Evolutionary conservation across 2,797 vertebrate species (phyloP).

Genomic region (Linurgus olivaceus): DNA sequence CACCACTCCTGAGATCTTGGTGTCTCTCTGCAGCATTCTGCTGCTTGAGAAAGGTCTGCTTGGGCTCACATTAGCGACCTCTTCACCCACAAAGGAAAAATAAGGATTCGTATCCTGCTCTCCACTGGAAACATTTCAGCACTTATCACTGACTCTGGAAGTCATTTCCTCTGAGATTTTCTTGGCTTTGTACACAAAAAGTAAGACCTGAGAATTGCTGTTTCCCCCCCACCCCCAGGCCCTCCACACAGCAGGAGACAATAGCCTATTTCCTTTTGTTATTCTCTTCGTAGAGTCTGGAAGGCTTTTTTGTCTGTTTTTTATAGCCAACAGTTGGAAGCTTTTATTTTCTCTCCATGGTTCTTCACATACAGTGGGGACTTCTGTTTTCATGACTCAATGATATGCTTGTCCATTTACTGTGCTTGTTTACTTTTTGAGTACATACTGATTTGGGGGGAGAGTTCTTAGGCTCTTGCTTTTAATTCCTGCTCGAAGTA

Average conservation of each 20-base stretch:
- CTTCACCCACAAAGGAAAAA: slow-evolving; percentile 15
- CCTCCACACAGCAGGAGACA: not conserved
- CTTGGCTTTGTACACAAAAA: slow-evolving; percentile 26
- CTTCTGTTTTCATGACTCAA: not conserved
- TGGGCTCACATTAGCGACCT: not conserved
- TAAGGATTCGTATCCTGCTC: slow-evolving; percentile 6
- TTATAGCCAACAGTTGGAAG: not conserved
- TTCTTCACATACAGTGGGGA: not conserved
- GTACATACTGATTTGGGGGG: not conserved
- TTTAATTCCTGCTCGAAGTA: not conserved
- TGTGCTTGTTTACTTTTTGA: not conserved
- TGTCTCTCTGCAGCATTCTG: not conserved
- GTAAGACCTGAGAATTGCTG: not conserved
- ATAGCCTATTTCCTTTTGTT: slow-evolving; percentile 22
- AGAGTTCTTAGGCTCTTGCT: not conserved
- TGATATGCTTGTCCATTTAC: not conserved
- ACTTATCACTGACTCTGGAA: slow-evolving; percentile 29
- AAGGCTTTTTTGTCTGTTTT: not conserved
- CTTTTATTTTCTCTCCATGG: not conserved
- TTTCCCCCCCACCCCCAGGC: too few species aligned
- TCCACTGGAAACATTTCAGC: slow-evolving; percentile 9
- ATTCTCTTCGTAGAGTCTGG: not conserved
- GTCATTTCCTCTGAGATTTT: slow-evolving; percentile 46
- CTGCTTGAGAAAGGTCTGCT: not conserved
- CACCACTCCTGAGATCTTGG: not conserved